Base-by-base conservation (phyloP, 1,140 invertebrate species). In the Platyscapa corneri region DNA sequence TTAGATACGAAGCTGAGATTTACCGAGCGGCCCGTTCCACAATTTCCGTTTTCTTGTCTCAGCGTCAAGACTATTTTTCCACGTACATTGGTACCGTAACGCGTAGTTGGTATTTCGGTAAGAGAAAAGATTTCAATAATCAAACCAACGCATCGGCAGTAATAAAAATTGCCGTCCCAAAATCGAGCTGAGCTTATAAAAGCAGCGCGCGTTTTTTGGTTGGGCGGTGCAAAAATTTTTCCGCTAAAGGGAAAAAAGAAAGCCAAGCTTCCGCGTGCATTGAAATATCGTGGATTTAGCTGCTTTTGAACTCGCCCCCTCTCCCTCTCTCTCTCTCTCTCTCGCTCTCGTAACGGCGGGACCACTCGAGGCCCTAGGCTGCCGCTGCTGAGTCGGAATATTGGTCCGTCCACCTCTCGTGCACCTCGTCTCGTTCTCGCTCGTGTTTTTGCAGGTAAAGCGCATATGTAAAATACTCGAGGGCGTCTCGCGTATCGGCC, bases 221-320 rank as follows among this genome's bases (percentile, higher is more conserved):
- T 34, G 7, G 34, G 7, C n/a, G 27, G 30, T 46, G 53, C 75
- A 32, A 77, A 77, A 56, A 77, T 77, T n/a, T 23, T 77, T n/a
- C 32, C 10, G 60, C n/a, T n/a, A 60, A 53, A 39, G 72, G 85
- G 87, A 86, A 87, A 89, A 87, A 86, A 72, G 6, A 12, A 12
- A 46, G 5, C 12, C 42, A 46, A 46, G 42, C 5, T 87, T 86
- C 86, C 87, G 88, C 89, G 90, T 86, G 85, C 87, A 87, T 88
- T 87, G 89, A 88, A 91, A 90, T 90, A 90, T 90, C 89, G 88
- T 89, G 87, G 86, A 85, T 90, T 90, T 89, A 86, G 89, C 88
- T 88, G 88, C 46, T 91, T 89, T 90, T 84, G 86, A 90, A 3
- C 39, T 74, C 70, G 3, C 70, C 42, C 72, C 10, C 42, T 18